Evolutionary conservation across 1,140 invertebrate species (phyloP).

Genomic region (Rhizoglyphus robini): DNA sequence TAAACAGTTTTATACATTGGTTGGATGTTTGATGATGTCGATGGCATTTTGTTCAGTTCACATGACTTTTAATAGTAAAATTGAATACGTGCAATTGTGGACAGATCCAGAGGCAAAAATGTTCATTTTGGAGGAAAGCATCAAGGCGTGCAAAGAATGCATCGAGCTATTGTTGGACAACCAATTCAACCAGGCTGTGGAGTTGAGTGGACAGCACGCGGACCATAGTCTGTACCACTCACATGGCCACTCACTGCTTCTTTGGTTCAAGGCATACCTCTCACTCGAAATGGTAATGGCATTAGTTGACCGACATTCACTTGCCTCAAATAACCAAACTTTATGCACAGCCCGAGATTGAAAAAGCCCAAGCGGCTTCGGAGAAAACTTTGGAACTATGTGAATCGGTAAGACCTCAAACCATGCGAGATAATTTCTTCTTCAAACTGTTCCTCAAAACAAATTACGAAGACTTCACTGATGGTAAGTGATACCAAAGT

Average conservation of each 20-base stretch:
- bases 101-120: no score
- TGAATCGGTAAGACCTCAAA: neutral
- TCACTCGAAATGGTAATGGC: constrained; percentile 9
- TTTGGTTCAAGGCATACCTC: neutral
- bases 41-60: no score
- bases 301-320: neutral
- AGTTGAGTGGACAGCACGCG: neutral
- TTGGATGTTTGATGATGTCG: no score
- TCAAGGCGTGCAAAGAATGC: neutral
- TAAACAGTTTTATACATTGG: no score
- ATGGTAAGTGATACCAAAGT: constrained; percentile 6
- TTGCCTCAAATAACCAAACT: neutral
- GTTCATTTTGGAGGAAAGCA: neutral
- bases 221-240: neutral
- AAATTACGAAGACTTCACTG: constrained; percentile 8
- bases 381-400: constrained; percentile 3
- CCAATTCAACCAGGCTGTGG: neutral
- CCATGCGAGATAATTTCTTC: neutral
- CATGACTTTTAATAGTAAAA: no score
- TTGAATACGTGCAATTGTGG: no score
- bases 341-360: neutral
- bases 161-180: constrained; percentile 1
- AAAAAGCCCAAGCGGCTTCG: neutral
- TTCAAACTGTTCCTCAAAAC: constrained; percentile 2
- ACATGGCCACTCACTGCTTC: constrained; percentile 4